Conservation (phyloP, 2,888 invertebrate genomes). For the Ramazzottius varieornatus region DNA sequence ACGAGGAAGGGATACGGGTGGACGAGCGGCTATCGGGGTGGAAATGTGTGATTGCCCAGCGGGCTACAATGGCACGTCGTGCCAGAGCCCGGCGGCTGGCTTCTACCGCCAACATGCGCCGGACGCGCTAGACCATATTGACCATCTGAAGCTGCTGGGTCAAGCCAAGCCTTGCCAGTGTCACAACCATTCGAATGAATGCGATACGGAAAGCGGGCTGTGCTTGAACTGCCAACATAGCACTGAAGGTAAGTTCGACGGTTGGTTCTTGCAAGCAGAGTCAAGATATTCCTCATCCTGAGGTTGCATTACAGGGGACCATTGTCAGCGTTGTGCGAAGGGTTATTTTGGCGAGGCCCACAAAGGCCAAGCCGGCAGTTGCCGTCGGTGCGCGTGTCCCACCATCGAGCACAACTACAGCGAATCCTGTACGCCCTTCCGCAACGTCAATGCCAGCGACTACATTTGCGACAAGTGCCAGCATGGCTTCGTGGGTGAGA, state of each 20-base stretch:
- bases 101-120: constrained; percentile 40
- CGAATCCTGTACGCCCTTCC: background rate
- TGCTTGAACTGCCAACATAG: constrained; percentile 30
- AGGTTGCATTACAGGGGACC: constrained; percentile 60
- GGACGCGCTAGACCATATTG: constrained; percentile 36
- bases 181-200: constrained; percentile 44
- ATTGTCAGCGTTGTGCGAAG: constrained; percentile 54
- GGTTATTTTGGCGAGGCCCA: constrained; percentile 75
- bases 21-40: constrained; percentile 41
- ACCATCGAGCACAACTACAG: constrained; percentile 30
- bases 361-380: constrained; percentile 40
- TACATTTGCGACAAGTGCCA: background rate
- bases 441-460: background rate
- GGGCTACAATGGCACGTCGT: constrained; percentile 56
- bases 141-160: constrained; percentile 50
- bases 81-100: constrained; percentile 47
- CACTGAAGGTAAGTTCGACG: background rate
- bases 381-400: constrained; percentile 77
- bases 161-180: constrained; percentile 53
- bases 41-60: constrained; percentile 60
- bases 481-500: background rate
- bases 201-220: constrained; percentile 54
- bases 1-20: constrained; percentile 6
- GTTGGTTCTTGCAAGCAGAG: background rate
- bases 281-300: constrained; percentile 33